phyloP scores from a whole-genome alignment of 1,140 invertebrate species.

The Halesus radiatus region DNA sequence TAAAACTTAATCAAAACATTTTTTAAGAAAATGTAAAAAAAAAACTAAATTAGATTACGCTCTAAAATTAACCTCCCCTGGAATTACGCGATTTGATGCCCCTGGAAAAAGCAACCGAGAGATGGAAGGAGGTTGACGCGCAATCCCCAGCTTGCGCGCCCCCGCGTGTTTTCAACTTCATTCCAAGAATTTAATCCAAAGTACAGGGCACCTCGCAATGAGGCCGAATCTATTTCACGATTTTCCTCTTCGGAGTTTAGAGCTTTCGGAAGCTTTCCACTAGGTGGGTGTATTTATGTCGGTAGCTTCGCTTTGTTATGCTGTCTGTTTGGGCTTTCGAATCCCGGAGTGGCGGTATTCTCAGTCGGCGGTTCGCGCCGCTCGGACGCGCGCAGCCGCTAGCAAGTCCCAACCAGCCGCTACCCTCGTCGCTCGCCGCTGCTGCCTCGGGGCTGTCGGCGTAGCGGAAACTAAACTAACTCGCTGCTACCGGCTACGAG shows the following conservation, averaged over 20 bases:
- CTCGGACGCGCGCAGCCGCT: slow-evolving; percentile 41
- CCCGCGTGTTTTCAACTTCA: slow-evolving; percentile 20
- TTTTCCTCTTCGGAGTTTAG: background rate
- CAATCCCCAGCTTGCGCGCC: slow-evolving; percentile 30
- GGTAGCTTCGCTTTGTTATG: too few species aligned
- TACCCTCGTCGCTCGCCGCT: slow-evolving; percentile 18
- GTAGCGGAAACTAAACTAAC: background rate
- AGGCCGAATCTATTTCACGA: too few species aligned
- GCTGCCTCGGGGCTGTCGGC: background rate
- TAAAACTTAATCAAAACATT: background rate
- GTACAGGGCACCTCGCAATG: background rate
- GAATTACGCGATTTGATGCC: background rate
- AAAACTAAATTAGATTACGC: too few species aligned
- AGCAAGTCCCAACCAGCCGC: background rate
- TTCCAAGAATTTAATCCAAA: background rate
- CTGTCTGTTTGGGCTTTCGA: background rate
- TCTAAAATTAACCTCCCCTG: background rate
- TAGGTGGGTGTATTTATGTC: background rate
- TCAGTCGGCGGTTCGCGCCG: slow-evolving; percentile 34
- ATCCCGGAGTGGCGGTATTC: slow-evolving; percentile 8
- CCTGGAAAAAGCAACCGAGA: background rate
- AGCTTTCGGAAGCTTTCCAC: background rate
- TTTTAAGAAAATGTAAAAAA: background rate
- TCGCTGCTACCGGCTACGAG: background rate
- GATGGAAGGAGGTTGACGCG: slow-evolving; percentile 17